Percentiles rank a stretch among this genome's conserved stretches.
Conservation (phyloP, 2,797 vertebrate genomes). For the Sebastiscus tertius region DNA sequence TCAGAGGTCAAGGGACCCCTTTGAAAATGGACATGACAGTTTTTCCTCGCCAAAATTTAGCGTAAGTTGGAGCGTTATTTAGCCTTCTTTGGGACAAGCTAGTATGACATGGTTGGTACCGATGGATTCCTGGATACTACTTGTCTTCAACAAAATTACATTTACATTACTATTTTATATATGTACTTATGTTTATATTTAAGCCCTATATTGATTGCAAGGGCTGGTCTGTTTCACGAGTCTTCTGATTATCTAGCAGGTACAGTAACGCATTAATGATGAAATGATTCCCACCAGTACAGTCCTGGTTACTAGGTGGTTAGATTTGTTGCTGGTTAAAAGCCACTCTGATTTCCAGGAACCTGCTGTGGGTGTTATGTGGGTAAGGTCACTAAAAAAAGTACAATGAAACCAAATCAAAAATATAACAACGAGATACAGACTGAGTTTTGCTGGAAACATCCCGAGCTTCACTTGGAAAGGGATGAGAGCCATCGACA, state of each 20-base stretch:
- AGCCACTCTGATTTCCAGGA: background rate
- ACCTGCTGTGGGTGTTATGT: background rate
- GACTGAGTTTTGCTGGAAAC: background rate
- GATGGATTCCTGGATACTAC: too few species aligned
- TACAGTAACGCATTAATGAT: background rate
- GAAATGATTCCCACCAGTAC: background rate
- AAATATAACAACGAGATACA: background rate
- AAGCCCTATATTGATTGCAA: background rate
- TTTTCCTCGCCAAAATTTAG: too few species aligned
- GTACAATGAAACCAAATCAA: background rate
- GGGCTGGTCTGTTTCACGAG: background rate
- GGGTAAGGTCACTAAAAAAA: background rate
- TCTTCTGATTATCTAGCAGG: background rate
- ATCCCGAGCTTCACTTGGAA: slow-evolving; percentile 19
- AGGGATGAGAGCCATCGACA: slow-evolving; percentile 8
- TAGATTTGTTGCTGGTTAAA: background rate
- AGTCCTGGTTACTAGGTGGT: background rate
- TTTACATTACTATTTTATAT: too few species aligned
- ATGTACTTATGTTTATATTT: too few species aligned
- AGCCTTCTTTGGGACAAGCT: fast-evolving
- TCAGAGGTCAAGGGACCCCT: fast-evolving
- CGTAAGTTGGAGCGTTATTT: fast-evolving
- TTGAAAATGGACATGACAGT: too few species aligned
- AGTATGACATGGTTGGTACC: too few species aligned
- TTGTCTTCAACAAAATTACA: too few species aligned